Conservation (phyloP, 2,113 vertebrate genomes). For the Calyptommatus sinebrachiatus region DNA sequence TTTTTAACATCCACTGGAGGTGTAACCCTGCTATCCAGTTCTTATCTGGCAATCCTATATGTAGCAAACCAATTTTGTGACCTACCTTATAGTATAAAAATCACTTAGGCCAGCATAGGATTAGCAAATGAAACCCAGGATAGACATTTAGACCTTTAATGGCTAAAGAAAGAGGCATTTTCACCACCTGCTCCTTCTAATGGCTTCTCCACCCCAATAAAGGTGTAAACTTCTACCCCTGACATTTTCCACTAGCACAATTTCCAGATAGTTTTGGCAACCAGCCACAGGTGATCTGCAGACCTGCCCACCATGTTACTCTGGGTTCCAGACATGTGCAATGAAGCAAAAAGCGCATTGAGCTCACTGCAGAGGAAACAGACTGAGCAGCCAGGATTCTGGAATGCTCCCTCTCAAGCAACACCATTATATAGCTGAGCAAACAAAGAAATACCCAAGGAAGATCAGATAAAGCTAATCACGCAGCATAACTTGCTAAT, state of each 20-base stretch:
- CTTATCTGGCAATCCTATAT: too few relatives aligned
- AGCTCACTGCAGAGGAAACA: background rate
- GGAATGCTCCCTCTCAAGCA: background rate
- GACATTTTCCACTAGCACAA: too few relatives aligned
- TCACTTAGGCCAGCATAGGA: background rate
- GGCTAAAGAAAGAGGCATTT: too few relatives aligned
- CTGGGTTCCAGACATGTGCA: slow-evolving; percentile 14
- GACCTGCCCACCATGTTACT: slow-evolving; percentile 54
- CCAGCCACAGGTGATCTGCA: slow-evolving; percentile 45
- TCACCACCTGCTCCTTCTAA: too few relatives aligned
- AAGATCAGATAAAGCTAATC: background rate
- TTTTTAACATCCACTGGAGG: too few relatives aligned
- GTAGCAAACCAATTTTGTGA: background rate
- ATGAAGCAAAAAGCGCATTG: slow-evolving; percentile 30
- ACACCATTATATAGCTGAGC: background rate
- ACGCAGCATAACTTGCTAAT: slow-evolving; percentile 10
- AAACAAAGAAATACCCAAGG: background rate
- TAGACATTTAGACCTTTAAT: too few relatives aligned
- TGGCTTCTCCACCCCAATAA: too few relatives aligned
- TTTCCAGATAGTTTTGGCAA: background rate
- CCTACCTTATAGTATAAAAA: background rate
- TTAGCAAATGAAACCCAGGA: background rate
- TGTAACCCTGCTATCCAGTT: too few relatives aligned
- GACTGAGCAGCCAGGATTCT: background rate
- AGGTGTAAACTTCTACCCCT: too few relatives aligned